Conservation (phyloP, 2,113 vertebrate species). For the Tauraco erythrolophus region DNA sequence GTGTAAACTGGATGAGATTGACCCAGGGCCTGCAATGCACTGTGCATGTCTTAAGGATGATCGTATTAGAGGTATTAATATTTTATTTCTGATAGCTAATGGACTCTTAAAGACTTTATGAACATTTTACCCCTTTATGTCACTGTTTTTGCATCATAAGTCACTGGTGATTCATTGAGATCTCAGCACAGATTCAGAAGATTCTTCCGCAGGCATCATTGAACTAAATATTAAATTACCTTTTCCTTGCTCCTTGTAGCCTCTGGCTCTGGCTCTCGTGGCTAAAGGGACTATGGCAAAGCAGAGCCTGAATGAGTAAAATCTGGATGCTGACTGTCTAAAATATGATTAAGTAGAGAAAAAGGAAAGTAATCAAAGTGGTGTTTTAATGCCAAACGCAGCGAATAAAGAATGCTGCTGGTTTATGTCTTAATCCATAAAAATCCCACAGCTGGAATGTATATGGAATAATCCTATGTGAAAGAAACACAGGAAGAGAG, state of each 20-base stretch:
- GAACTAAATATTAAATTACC: slow-evolving; percentile 33
- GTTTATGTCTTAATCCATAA: slow-evolving; percentile 57
- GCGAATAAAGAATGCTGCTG: background rate
- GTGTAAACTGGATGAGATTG: background rate
- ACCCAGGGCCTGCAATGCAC: background rate
- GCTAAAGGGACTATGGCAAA: background rate
- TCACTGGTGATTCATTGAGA: slow-evolving; percentile 5
- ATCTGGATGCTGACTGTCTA: slow-evolving; percentile 15
- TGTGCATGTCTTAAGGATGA: background rate
- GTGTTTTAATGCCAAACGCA: slow-evolving; percentile 30
- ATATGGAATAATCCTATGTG: slow-evolving; percentile 25
- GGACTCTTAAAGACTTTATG: background rate
- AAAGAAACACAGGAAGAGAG: slow-evolving; percentile 21
- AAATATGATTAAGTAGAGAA: slow-evolving; percentile 35
- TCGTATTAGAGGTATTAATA: background rate
- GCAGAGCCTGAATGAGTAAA: background rate
- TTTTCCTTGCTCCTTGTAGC: slow-evolving; percentile 23
- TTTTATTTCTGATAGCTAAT: slow-evolving; percentile 12
- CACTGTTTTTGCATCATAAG: background rate
- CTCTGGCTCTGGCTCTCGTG: background rate
- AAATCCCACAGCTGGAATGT: background rate
- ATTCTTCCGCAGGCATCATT: background rate
- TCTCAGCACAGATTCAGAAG: background rate
- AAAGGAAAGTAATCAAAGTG: slow-evolving; percentile 18
- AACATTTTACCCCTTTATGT: background rate